Percentiles rank a stretch among this genome's conserved stretches.
phyloP scores from a whole-genome alignment of 2,797 vertebrate genomes.

The Amazonetta brasiliensis region DNA sequence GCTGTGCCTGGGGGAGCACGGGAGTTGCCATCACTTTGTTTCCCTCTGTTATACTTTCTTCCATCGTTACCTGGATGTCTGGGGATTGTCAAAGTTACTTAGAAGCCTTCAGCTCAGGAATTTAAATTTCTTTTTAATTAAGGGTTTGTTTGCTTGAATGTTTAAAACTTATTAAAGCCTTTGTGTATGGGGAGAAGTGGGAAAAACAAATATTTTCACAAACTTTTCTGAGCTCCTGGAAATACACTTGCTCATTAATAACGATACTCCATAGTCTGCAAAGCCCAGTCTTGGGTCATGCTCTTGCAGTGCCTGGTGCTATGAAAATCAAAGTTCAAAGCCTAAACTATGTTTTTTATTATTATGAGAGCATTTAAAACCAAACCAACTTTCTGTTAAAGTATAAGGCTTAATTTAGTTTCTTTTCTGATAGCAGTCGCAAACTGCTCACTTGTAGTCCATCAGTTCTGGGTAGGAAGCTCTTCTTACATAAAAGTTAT shows the following conservation, averaged over 20 bases:
- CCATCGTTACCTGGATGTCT: not conserved
- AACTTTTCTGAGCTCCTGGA: conserved; percentile 6
- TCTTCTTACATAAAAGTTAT: accelerated
- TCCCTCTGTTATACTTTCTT: not conserved
- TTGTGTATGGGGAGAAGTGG: conserved; percentile 5
- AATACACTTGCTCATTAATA: not conserved
- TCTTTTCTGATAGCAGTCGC: not conserved
- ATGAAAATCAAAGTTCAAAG: not conserved
- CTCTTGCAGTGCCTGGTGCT: not conserved
- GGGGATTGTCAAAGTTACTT: not conserved
- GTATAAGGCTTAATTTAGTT: not conserved
- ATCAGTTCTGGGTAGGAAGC: not conserved
- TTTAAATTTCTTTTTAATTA: conserved; percentile 22
- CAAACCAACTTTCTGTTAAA: not conserved
- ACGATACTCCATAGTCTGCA: accelerated
- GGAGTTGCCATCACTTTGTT: accelerated
- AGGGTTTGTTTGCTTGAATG: conserved; percentile 25
- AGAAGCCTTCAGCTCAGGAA: conserved; percentile 20
- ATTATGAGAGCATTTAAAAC: not conserved
- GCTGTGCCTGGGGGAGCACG: not conserved
- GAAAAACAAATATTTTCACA: not conserved
- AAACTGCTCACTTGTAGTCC: not conserved
- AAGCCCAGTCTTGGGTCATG: not conserved
- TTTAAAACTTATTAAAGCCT: conserved; percentile 44
- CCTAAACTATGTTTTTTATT: not conserved